Conservation (phyloP, 2,113 vertebrate species). For the Eonycteris spelaea region DNA sequence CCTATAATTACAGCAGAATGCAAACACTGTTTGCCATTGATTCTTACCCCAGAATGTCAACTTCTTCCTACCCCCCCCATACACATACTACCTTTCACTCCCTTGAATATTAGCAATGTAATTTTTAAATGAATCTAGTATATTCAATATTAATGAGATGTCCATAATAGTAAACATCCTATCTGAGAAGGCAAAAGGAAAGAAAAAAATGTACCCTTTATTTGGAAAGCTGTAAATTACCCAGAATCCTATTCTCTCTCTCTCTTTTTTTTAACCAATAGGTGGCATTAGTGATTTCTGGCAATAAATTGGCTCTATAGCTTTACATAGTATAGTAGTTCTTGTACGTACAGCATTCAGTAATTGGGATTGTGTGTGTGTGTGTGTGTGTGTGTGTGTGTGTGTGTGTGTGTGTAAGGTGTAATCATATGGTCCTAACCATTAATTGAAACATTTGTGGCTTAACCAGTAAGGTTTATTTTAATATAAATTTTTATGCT, state of each 20-base stretch:
- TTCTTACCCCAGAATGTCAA: constrained; percentile 9
- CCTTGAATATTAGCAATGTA: background rate
- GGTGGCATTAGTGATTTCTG: background rate
- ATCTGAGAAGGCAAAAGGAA: background rate
- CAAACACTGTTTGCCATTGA: background rate
- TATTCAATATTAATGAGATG: background rate
- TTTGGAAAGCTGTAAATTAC: constrained; percentile 48
- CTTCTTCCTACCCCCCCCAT: background rate
- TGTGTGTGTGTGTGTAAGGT: too few species aligned
- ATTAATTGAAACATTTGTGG: background rate
- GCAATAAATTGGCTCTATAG: background rate
- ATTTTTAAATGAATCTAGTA: constrained; percentile 23
- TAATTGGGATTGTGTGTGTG: too few species aligned
- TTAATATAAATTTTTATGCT: background rate
- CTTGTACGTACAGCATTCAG: background rate
- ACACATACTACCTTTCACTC: background rate
- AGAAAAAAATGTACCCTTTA: background rate
- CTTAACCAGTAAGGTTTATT: background rate
- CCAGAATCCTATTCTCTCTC: constrained; percentile 38
- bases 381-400: too few species aligned
- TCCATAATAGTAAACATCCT: background rate
- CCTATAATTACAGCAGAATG: background rate
- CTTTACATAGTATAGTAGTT: background rate
- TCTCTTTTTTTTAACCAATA: background rate
- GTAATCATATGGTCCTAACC: background rate